Conservation (phyloP, 2,113 vertebrate species). For the Naja naja region DNA sequence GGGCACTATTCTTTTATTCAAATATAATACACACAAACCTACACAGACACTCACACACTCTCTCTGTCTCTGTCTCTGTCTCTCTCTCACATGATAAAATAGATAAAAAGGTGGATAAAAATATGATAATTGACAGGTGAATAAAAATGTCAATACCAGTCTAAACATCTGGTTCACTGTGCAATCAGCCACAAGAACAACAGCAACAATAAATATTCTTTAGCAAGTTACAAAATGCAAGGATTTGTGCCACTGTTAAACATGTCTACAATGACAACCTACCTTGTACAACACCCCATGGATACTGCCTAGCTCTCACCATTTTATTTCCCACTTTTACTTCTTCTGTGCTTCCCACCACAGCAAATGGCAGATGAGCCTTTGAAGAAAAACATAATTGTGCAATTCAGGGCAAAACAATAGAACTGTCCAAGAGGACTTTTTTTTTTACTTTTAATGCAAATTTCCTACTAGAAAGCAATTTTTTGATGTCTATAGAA, state of each 20-base stretch:
- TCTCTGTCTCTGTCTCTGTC: too few species aligned
- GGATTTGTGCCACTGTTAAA: neutral
- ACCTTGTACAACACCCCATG: slow-evolving; percentile 98
- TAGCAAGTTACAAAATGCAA: neutral
- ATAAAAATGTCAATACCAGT: neutral
- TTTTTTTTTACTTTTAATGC: neutral
- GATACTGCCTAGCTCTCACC: slow-evolving; percentile 94
- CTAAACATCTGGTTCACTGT: neutral
- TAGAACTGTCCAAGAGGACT: neutral
- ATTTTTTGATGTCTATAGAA: neutral
- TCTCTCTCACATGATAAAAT: neutral
- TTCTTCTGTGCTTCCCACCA: slow-evolving; percentile 95
- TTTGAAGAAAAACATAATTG: slow-evolving; percentile 54
- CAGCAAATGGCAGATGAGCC: slow-evolving; percentile 96
- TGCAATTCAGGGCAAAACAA: neutral
- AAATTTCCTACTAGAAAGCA: neutral
- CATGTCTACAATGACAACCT: slow-evolving; percentile 36
- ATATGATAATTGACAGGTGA: neutral
- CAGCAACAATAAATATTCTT: neutral
- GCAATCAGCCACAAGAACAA: neutral
- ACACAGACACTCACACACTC: neutral
- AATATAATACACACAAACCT: neutral
- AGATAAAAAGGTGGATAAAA: neutral
- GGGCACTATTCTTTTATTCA: neutral
- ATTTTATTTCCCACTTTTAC: slow-evolving; percentile 97